A percentile compares a stretch with the other conserved stretches of the same genome.
These are phyloP conservation scores for Bovichtus variegatus DNA, from an alignment of 2,797 vertebrate species.

Conservation along the genomic window DNA sequence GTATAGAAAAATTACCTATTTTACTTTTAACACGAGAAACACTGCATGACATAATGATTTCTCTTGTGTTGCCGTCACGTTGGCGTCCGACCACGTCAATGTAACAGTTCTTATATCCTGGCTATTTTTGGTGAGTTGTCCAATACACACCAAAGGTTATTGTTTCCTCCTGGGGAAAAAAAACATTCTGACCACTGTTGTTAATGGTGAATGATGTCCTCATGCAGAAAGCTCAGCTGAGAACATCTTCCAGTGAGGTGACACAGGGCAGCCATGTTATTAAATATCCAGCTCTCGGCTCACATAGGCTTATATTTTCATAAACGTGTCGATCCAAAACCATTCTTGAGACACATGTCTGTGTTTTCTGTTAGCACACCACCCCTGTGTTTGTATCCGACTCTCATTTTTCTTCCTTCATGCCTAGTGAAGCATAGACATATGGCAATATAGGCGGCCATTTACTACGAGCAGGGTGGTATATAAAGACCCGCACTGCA, in stretches of 20 bases:
- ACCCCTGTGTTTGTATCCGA: neutral
- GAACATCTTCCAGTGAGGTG: neutral
- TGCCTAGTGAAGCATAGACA: neutral
- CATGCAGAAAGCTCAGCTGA: neutral
- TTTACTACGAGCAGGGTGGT: neutral
- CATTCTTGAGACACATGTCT: neutral
- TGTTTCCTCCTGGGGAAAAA: neutral
- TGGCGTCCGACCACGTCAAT: too few relatives aligned
- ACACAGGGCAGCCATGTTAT: neutral
- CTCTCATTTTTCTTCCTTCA: neutral
- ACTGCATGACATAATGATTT: too few relatives aligned
- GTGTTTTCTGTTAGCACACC: neutral
- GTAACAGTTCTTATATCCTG: too few relatives aligned
- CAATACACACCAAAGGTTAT: neutral
- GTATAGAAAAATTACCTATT: too few relatives aligned
- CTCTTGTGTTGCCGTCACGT: too few relatives aligned
- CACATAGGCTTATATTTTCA: neutral
- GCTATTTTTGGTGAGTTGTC: neutral
- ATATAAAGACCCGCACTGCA: constrained; percentile 8
- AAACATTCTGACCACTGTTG: neutral
- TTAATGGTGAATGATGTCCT: neutral
- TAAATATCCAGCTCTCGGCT: neutral
- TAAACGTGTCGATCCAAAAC: neutral
- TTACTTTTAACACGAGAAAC: too few relatives aligned
- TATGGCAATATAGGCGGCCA: neutral